Base-by-base conservation (phyloP, 2,888 invertebrate genomes). In the Vanessa cardui region DNA sequence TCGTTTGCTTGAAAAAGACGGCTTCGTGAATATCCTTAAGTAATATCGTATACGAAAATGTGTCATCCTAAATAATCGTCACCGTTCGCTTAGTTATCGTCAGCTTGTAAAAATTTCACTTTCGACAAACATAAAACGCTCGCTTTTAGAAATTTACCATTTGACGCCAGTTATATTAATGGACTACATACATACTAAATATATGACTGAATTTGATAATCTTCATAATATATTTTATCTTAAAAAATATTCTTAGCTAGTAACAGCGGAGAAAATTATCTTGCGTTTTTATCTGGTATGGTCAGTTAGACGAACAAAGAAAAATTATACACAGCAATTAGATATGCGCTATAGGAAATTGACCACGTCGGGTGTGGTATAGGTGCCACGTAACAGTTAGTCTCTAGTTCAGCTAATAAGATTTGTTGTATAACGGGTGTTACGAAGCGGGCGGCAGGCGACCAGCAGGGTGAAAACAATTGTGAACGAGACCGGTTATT, bases 341-440 rank as follows among this genome's bases (percentile, higher is more conserved):
- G 76, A 77, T 72, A 80, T 80, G 78, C 77, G 71, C 73, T 77
- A 78, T 74, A 82, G 78, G 78, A 82, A 81, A 85, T 81, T 82
- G 80, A 82, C 78, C 77, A 81, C 76, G 76, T 75, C 77, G 74
- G 73, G 77, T 76, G 73, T 67, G 75, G 73, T 78, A 78, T 80
- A 82, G 79, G 77, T 77, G 78, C 80, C 78, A 83, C 78, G 80
- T 84, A 85, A 86, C 85, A 78, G 83, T 84, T 78, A 75, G 75
- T 79, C 75, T 83, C 75, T 82, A 80, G 82, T 84, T 80, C 78
- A 81, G 78, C 81, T 85, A 85, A 85, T 86, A 87, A 85, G 84
- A 88, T 87, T 85, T 85, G 83, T 88, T 87, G 84, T 85, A 84
- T 88, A 88, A 89, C 87, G 85, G 86, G 80, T 82, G 80, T 83